phyloP scores from a whole-genome alignment of 2,797 vertebrate species.

The Lacerta viridis region DNA sequence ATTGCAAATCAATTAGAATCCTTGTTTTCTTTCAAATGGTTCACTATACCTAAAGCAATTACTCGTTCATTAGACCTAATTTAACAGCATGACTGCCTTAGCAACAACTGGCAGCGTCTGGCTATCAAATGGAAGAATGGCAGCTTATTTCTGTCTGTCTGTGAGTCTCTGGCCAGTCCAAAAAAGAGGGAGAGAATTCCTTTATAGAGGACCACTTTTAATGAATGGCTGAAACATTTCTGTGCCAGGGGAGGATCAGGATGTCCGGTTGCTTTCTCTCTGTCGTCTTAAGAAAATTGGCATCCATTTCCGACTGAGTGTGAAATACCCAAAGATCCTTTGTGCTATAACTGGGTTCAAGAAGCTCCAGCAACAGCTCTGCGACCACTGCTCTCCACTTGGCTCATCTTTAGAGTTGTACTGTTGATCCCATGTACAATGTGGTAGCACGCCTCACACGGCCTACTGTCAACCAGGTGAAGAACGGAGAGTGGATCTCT shows the following conservation, averaged over 20 bases:
- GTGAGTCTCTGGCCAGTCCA: conserved; percentile 80
- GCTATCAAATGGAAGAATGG: conserved; percentile 86
- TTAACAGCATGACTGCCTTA: conserved; percentile 90
- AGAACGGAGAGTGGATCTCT: background rate
- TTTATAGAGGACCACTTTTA: conserved; percentile 79
- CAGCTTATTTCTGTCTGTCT: conserved; percentile 87
- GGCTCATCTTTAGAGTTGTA: background rate
- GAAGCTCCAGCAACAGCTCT: background rate
- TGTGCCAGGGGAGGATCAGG: conserved; percentile 69
- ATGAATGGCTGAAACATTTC: conserved; percentile 75
- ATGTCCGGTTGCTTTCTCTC: conserved; percentile 52
- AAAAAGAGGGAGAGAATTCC: conserved; percentile 80
- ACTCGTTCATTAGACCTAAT: conserved; percentile 99
- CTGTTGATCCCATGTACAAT: background rate
- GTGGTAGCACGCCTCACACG: background rate
- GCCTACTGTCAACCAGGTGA: background rate
- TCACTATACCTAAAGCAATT: conserved; percentile 99
- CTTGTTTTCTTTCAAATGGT: conserved; percentile 99
- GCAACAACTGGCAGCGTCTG: conserved; percentile 92
- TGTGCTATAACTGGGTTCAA: conserved; percentile 16
- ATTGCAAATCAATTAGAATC: conserved; percentile 99
- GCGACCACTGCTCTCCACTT: background rate
- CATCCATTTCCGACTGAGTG: background rate
- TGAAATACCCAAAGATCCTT: conserved; percentile 55
- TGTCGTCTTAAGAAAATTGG: conserved; percentile 36